A percentile compares a stretch with the other conserved stretches of the same genome.
Evolutionary conservation across 2,888 invertebrate species (phyloP).

Genomic region (Orchestes rusci): DNA sequence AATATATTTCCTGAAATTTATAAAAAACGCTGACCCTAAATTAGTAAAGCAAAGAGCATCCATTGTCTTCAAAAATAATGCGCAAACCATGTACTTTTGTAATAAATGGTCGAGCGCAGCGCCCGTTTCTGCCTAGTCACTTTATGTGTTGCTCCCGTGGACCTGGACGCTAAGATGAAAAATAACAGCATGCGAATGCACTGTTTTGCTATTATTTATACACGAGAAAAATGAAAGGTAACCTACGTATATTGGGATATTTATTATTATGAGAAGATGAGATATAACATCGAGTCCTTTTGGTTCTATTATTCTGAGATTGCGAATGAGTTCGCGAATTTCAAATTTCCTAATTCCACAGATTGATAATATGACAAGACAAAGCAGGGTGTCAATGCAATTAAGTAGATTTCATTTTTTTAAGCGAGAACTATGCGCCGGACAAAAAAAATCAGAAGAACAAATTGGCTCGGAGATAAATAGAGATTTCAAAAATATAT

Average conservation of each 20-base stretch:
- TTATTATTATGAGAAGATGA: no score
- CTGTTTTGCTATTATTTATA: slow-evolving; percentile 23
- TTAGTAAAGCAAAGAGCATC: slow-evolving; percentile 25
- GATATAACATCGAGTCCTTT: no score
- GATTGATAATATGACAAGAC: no score
- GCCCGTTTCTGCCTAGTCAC: slow-evolving; percentile 22
- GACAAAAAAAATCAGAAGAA: no score
- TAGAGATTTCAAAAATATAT: no score
- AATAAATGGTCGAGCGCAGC: slow-evolving; percentile 27
- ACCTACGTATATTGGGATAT: slow-evolving; percentile 18
- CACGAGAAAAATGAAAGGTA: slow-evolving; percentile 16
- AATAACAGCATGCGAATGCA: slow-evolving; percentile 23
- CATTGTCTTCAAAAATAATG: slow-evolving; percentile 27
- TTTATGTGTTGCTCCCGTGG: slow-evolving; percentile 25
- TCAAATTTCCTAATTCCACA: no score
- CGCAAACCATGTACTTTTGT: slow-evolving; percentile 27
- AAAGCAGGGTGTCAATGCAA: no score
- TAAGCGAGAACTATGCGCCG: no score
- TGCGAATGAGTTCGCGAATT: no score
- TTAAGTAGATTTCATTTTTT: no score
- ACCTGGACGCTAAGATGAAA: slow-evolving; percentile 26
- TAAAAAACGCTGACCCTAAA: slow-evolving; percentile 17
- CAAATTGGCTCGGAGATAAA: no score
- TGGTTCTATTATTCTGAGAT: no score
- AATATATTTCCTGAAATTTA: slow-evolving; percentile 12